phyloP scores from a whole-genome alignment of 2,797 vertebrate species.

The Remorina albescens region DNA sequence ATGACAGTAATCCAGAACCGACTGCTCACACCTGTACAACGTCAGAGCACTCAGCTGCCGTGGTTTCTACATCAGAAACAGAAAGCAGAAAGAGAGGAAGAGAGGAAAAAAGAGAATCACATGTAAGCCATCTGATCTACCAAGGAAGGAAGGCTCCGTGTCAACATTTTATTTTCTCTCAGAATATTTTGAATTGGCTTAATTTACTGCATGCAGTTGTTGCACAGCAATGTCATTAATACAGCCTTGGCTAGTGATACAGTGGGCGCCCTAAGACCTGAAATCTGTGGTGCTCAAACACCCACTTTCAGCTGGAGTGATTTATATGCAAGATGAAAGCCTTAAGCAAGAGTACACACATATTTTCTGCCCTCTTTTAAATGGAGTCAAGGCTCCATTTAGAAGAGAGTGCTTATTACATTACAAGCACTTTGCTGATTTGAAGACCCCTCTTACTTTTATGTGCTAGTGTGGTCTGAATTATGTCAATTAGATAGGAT shows the following conservation, averaged over 20 bases:
- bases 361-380: slow-evolving; percentile 82
- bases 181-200: slow-evolving; percentile 66
- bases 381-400: slow-evolving; percentile 85
- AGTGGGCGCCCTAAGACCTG: slow-evolving; percentile 70
- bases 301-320: slow-evolving; percentile 74
- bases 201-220: slow-evolving; percentile 67
- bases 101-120: slow-evolving; percentile 32
- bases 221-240: slow-evolving; percentile 70
- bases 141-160: slow-evolving; percentile 29
- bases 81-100: slow-evolving; percentile 25
- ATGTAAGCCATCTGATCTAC: slow-evolving; percentile 31
- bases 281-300: slow-evolving; percentile 70
- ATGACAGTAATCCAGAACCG: slow-evolving; percentile 92
- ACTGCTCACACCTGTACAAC: slow-evolving; percentile 93
- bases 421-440: slow-evolving; percentile 81
- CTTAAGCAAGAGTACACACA: slow-evolving; percentile 81
- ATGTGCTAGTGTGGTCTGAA: slow-evolving; percentile 74
- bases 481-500: slow-evolving; percentile 82
- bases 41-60: slow-evolving; percentile 92
- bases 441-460: slow-evolving; percentile 72
- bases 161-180: slow-evolving; percentile 46
- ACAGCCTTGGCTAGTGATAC: slow-evolving; percentile 68
- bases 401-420: slow-evolving; percentile 83
- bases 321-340: slow-evolving; percentile 83
- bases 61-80: slow-evolving; percentile 83